phyloP scores from a whole-genome alignment of 2,113 vertebrate species.

The Corydoras sp. region DNA sequence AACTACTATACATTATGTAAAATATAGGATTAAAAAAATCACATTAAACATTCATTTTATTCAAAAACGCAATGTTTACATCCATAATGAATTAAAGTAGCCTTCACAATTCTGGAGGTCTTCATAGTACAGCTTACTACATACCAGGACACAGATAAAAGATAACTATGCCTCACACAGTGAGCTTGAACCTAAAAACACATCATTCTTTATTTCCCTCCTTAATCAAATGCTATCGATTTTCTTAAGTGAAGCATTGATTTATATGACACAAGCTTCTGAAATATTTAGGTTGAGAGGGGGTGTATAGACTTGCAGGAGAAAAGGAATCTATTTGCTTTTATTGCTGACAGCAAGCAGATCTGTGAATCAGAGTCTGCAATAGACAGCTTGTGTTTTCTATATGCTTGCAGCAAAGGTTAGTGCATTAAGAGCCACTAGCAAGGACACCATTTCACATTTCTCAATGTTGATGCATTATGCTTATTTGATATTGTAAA shows the following conservation, averaged over 20 bases:
- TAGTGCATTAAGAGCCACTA: slow-evolving; percentile 27
- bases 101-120: slow-evolving; percentile 3
- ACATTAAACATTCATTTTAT: too few relatives aligned
- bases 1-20: too few relatives aligned
- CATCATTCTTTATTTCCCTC: slow-evolving; percentile 30
- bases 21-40: too few relatives aligned
- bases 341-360: slow-evolving; percentile 41
- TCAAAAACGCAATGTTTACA: too few relatives aligned
- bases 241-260: slow-evolving; percentile 46
- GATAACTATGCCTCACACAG: slow-evolving; percentile 10
- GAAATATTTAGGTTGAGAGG: slow-evolving; percentile 34
- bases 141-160: not conserved
- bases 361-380: slow-evolving; percentile 38
- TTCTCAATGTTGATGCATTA: slow-evolving; percentile 2
- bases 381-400: slow-evolving; percentile 34
- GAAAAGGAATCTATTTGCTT: slow-evolving; percentile 16
- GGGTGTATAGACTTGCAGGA: slow-evolving; percentile 7
- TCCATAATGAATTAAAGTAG: not conserved
- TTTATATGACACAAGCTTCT: slow-evolving; percentile 41
- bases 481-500: not conserved
- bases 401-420: slow-evolving; percentile 17
- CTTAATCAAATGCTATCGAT: slow-evolving; percentile 50
- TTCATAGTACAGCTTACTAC: not conserved
- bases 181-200: slow-evolving; percentile 26
- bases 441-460: slow-evolving; percentile 30